These are phyloP conservation scores for Gasterosteus nipponicus DNA, from an alignment of 2,113 vertebrate genomes.

Conservation along the genomic window DNA sequence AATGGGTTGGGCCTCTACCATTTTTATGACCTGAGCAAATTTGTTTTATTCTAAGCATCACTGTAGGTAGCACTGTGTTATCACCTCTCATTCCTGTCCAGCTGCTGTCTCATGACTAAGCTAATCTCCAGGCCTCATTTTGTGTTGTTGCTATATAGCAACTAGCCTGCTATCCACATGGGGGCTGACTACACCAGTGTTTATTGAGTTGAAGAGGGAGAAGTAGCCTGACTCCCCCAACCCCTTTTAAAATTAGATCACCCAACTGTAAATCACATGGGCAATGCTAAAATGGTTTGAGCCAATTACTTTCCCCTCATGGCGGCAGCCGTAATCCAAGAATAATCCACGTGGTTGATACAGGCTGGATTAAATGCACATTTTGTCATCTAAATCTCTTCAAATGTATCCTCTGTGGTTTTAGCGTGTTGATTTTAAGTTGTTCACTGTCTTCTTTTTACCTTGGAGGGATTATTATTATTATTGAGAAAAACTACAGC, in stretches of 20 bases:
- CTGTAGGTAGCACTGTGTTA: not conserved
- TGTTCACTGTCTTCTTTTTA: not conserved
- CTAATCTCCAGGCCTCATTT: slow-evolving; percentile 21
- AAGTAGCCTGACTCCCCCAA: slow-evolving; percentile 39
- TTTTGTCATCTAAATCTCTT: slow-evolving; percentile 3
- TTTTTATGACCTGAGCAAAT: not conserved
- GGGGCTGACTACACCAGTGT: slow-evolving; percentile 61
- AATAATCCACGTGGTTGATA: not conserved
- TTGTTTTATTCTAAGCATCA: not conserved
- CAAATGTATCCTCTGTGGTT: not conserved
- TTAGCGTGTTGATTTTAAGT: not conserved
- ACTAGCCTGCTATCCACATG: slow-evolving; percentile 49
- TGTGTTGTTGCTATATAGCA: slow-evolving; percentile 36
- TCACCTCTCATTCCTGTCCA: not conserved
- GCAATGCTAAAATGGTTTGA: slow-evolving; percentile 15
- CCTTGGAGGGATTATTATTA: not conserved
- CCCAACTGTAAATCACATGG: slow-evolving; percentile 55
- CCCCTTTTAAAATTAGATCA: slow-evolving; percentile 61
- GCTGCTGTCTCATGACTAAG: not conserved
- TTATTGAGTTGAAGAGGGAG: slow-evolving; percentile 64
- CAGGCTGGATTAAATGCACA: slow-evolving; percentile 26
- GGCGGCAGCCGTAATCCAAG: slow-evolving; percentile 13
- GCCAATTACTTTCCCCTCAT: slow-evolving; percentile 1
- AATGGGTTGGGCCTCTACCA: slow-evolving; percentile 23
- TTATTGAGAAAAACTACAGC: not conserved